Base-by-base conservation (phyloP, 2,888 invertebrate genomes). In the Rhaphigaster nebulosa region DNA sequence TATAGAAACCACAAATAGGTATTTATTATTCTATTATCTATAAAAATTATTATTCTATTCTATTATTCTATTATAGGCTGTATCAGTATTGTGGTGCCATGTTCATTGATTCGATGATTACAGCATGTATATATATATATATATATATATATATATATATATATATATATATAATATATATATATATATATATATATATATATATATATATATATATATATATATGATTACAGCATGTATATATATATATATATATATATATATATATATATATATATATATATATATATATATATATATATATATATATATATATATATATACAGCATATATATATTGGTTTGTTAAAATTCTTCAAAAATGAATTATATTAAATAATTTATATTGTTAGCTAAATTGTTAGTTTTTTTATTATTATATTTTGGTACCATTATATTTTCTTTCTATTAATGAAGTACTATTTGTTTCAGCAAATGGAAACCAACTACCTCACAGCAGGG, bases 1-100 rank as follows among this genome's bases (percentile, higher is more conserved):
- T 0, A 96, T 97, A 92, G 96, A 97, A 93, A 97, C 97, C 15
- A 97, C 97, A 5, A 97, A 97, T 93, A 96, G 95, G 96, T 96
- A 88, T 84, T 84, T 23, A 23, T 80, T 15, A 70, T 70, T 70
- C 29, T 70, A 70, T 34, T 34, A 70, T 70, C 4, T 5, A 34
- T 6, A 38, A 80, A n/a, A n/a, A 8, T 29, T 10, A 70, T 70
- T 8, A 70, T 10, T 8, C 2, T 52, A 1, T 18, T 52, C 52
- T 45, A 45, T 4, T 45, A 45, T 45, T 4, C 45, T 6, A 4
- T 45, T 45, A 5, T n/a, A 4, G 20, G 20, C 5, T n/a, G 23
- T n/a, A n/a, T 70, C 4, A 34, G n/a, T 34, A 70, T 18, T 29
- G 41, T 26, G 23, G 34, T 41, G 3, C 45, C 26, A n/a, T 84